Evolutionary conservation across 2,113 vertebrate species (phyloP), one percentile per base, ranked within the genome.

Genomic region (Anarhynchus alexandrinus): DNA sequence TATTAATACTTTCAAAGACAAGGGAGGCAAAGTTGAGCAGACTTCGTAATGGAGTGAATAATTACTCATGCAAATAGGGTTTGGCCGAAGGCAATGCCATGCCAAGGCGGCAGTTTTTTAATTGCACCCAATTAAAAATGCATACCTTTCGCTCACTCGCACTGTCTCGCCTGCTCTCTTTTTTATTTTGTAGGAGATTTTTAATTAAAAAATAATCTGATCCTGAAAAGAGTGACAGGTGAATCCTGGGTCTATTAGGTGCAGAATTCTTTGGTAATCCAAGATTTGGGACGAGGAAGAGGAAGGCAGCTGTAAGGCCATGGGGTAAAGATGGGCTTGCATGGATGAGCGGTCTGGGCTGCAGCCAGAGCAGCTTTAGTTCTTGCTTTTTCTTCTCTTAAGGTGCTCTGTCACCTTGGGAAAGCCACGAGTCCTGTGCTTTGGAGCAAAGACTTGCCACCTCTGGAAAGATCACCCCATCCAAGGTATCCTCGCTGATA

Each of bases 1-100:
- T 98, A 98, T 98, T 97, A 98, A 98, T 98, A 86, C 98, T 97
- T 98, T 98, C 97, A 96, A 97, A 97, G 96, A 89, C 97, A 94
- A 92, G 97, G 97, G 81, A 97, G 97, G 93, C 96, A 92, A 97
- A 97, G 97, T 96, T 80, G 98, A 94, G 94, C 97, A 80, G 96
- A 86, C 97, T 98, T 77, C 45, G 69, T 94, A 95, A 98, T 96
- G 96, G 80, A 96, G 93, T 89, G 97, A 97, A 97, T 98, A 97
- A 98, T 98, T 98, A 97, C 94, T 97, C 98, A 97, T 98, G 97
- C 97, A 97, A 97, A 97, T 97, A 62, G 88, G 92, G 81, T 83
- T 67, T 89, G 97, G 97, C 98, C 98, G 73, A 97, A 97, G 98
- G 97, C 97, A 86, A 92, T 58, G 72, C 94, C 94, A 54, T 26